These are phyloP conservation scores for Poeciliopsis paucimaculata DNA, from an alignment of 2,797 vertebrate species.

Conservation along the genomic window DNA sequence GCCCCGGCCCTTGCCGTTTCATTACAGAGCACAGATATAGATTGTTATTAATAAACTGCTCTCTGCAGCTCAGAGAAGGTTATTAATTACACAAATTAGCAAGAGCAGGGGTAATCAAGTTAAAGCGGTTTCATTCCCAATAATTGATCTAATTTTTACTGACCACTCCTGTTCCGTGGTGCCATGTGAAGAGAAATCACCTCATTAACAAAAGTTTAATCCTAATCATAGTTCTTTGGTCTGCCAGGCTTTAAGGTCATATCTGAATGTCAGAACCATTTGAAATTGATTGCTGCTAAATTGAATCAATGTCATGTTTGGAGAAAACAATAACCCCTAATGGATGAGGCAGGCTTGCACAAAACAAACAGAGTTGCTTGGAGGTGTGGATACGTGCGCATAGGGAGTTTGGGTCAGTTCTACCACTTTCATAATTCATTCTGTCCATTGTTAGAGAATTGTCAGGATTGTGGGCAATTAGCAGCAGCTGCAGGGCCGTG, in stretches of 20 bases:
- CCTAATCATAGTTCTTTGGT: conserved; percentile 98
- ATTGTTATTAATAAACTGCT: conserved; percentile 99
- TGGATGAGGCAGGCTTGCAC: conserved; percentile 91
- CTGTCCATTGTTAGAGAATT: conserved; percentile 93
- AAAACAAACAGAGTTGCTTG: conserved; percentile 92
- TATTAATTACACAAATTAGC: conserved; percentile 99
- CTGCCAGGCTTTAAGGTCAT: conserved; percentile 99
- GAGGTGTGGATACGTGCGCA: conserved; percentile 64
- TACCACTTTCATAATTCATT: conserved; percentile 92
- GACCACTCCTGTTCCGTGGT: conserved; percentile 82
- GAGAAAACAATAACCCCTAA: conserved; percentile 99
- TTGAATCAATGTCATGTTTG: conserved; percentile 99
- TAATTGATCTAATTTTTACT: conserved; percentile 99
- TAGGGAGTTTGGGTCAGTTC: conserved; percentile 60
- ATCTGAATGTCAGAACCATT: conserved; percentile 99
- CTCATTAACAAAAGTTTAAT: conserved; percentile 99
- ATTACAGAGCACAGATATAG: conserved; percentile 85
- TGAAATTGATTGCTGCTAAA: conserved; percentile 99
- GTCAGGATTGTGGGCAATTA: conserved; percentile 90
- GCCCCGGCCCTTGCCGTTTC: conserved; percentile 82
- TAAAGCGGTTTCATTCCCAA: conserved; percentile 94
- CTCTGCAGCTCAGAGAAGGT: conserved; percentile 83
- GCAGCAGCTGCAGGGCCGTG: conserved; percentile 86
- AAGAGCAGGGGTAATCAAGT: conserved; percentile 92
- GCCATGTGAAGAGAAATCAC: conserved; percentile 93